Conservation (phyloP, 2,888 invertebrate genomes). For the Lomographa bimaculata region DNA sequence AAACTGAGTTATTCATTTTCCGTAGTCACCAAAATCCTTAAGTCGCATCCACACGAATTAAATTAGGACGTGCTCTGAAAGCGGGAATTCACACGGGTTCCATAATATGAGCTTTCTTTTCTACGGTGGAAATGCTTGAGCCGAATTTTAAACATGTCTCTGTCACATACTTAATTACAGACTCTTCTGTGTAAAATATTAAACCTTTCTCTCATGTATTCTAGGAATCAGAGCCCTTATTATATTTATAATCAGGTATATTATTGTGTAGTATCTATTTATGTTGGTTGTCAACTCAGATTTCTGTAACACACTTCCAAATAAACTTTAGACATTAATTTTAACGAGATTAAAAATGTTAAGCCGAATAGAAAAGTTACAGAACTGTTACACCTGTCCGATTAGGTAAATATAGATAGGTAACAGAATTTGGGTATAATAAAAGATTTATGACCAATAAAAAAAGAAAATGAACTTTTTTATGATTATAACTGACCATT, state of each 20-base stretch:
- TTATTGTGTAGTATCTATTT: too few relatives aligned
- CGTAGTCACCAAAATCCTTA: slow-evolving; percentile 16
- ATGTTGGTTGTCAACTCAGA: too few relatives aligned
- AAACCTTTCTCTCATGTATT: too few relatives aligned
- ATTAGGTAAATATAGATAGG: slow-evolving; percentile 8
- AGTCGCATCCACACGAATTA: slow-evolving; percentile 26
- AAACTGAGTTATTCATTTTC: slow-evolving; percentile 9
- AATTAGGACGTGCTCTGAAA: slow-evolving; percentile 28
- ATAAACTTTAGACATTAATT: too few relatives aligned
- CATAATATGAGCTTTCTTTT: slow-evolving; percentile 19
- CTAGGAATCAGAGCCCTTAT: too few relatives aligned
- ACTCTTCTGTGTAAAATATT: neutral
- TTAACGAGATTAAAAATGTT: too few relatives aligned
- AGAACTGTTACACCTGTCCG: slow-evolving; percentile 12
- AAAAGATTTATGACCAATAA: slow-evolving; percentile 15
- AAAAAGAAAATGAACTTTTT: slow-evolving; percentile 13
- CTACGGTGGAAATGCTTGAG: slow-evolving; percentile 12
- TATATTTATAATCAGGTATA: too few relatives aligned
- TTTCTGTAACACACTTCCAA: too few relatives aligned
- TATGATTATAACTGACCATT: slow-evolving; percentile 23
- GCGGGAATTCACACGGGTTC: slow-evolving; percentile 15
- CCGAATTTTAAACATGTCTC: slow-evolving; percentile 11
- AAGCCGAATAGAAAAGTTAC: slow-evolving; percentile 4
- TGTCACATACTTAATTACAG: neutral
- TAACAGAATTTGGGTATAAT: slow-evolving; percentile 12